Conservation (phyloP, 1,140 invertebrate species). For the Drosophila ercepeae region DNA sequence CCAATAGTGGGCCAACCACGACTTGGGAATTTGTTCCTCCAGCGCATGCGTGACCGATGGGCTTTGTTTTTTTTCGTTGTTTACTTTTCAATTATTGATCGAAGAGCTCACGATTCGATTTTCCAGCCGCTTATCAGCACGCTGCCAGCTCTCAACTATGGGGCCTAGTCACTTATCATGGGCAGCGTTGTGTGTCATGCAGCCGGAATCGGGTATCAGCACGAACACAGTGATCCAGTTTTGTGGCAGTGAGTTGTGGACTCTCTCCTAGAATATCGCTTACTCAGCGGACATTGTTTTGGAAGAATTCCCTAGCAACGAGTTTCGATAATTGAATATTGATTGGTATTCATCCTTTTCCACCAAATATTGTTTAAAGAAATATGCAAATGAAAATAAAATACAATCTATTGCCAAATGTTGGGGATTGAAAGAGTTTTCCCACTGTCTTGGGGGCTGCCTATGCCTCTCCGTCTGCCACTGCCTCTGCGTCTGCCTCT, state of each 20-base stretch:
- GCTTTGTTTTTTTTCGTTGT: slow-evolving; percentile 12
- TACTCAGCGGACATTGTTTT: background rate
- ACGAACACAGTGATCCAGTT: slow-evolving; percentile 38
- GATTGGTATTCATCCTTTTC: no score
- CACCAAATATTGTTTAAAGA: no score
- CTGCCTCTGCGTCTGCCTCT: slow-evolving; percentile 19
- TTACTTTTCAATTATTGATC: slow-evolving; percentile 46
- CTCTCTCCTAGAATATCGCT: slow-evolving; percentile 3
- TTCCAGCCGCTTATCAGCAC: slow-evolving; percentile 41
- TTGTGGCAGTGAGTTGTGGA: slow-evolving; percentile 9
- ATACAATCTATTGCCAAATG: background rate
- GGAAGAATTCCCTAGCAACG: no score
- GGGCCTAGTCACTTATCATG: slow-evolving; percentile 7
- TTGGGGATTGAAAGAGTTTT: slow-evolving; percentile 5
- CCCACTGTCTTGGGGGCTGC: slow-evolving; percentile 10
- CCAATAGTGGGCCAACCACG: slow-evolving; percentile 17
- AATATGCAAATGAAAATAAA: no score
- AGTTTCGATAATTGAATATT: no score
- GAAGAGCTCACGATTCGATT: slow-evolving; percentile 32
- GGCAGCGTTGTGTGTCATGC: slow-evolving; percentile 47
- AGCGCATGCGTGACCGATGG: slow-evolving; percentile 43
- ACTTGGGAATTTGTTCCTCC: slow-evolving; percentile 5
- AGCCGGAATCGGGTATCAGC: slow-evolving; percentile 35
- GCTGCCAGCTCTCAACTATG: slow-evolving; percentile 2
- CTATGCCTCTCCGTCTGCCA: slow-evolving; percentile 12